Base-by-base conservation (phyloP, 2,888 invertebrate genomes). In the Sericinus montela region DNA sequence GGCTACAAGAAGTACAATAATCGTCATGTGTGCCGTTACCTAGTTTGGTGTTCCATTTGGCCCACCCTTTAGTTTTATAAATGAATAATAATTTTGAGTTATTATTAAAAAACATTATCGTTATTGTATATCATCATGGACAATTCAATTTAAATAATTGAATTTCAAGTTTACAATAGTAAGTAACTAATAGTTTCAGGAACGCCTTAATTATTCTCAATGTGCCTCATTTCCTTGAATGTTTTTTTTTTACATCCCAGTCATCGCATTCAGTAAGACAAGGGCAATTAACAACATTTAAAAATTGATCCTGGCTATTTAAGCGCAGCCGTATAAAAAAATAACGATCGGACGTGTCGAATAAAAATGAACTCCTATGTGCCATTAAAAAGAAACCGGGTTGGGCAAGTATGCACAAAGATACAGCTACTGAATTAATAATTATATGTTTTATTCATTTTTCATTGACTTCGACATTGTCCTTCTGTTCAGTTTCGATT, bases 251-350 rank as follows among this genome's bases (percentile, higher is more conserved):
- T 9, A 29, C 29, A 8, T 19, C 29, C 9, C 9, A 25, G 9
- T 10, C 29, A 8, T 29, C 29, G 8, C 19, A 19, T 19, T 19
- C 19, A 19, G 19, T 8, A 29, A 10, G 10, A 32, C 35, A 34
- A 9, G 15, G 15, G 29, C 15, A 41, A 41, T 41, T 30, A 41
- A 32, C 19, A 41, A 16, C 19, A 41, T 32, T 41, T 41, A 41
- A 41, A 41, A 41, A 41, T 32, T 32, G 30, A 41, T 41, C 16
- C 6, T n/a, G 16, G 30, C 41, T 41, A 30, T 16, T 41, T 32
- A 41, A 41, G 41, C 30, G 30, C 11, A 11, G 16, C 14, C 14
- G 15, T 41, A 41, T 41, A 41, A 41, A 41, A 32, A 41, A 8
- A 3, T 29, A 29, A 29, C 10, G 28, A 3, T 28, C 28, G 28